Percentiles rank a stretch among this genome's conserved stretches.
These are phyloP conservation scores for Dasypus novemcinctus DNA, from an alignment of 2,113 vertebrate genomes.

Conservation along the genomic window DNA sequence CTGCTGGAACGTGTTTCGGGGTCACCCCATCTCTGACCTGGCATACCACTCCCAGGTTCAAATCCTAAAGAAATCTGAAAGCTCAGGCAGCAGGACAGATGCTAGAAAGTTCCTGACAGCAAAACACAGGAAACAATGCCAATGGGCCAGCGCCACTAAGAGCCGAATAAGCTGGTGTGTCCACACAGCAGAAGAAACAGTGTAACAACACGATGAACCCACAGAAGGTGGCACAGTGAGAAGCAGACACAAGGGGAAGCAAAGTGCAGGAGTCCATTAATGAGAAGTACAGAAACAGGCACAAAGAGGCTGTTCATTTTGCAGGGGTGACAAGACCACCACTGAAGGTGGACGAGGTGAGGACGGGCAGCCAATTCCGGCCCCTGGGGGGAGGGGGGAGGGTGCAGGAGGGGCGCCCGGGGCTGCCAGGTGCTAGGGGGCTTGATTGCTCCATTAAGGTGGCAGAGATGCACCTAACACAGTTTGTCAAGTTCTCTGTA, in stretches of 20 bases:
- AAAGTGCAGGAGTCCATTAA: accelerated
- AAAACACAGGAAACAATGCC: background rate
- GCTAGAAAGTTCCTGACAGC: accelerated
- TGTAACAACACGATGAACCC: accelerated
- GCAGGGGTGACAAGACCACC: background rate
- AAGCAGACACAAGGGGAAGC: background rate
- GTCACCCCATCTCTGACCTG: background rate
- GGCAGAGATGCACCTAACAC: too few species aligned
- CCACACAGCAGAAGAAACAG: background rate
- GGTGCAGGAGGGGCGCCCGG: background rate
- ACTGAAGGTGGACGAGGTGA: background rate
- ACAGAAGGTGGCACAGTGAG: background rate
- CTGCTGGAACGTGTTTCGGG: accelerated
- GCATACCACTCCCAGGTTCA: too few species aligned
- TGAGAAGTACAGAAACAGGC: accelerated
- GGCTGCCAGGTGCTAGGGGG: background rate
- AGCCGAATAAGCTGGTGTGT: background rate
- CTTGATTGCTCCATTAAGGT: background rate
- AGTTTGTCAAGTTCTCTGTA: background rate
- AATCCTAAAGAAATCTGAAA: background rate
- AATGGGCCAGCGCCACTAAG: background rate
- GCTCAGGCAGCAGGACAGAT: background rate
- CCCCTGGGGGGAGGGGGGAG: accelerated
- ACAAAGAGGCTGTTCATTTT: too few species aligned
- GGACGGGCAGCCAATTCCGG: background rate